Conservation (phyloP, 2,888 invertebrate species). For the Griposia aprilina region DNA sequence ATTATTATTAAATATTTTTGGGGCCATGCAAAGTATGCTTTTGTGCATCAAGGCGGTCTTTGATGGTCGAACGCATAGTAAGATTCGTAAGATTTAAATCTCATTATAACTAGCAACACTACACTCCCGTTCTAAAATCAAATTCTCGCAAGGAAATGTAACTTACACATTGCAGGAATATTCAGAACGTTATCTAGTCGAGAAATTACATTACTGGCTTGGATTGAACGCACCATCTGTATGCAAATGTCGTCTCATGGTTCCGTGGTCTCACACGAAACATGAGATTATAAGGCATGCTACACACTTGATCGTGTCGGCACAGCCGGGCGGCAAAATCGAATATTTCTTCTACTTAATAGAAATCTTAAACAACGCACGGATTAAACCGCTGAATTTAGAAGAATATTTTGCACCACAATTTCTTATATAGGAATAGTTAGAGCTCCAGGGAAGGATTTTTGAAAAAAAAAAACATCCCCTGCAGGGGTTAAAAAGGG, state of each 20-base stretch:
- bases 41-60: too few relatives aligned
- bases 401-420: background rate
- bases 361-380: background rate
- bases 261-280: constrained; percentile 35
- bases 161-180: constrained; percentile 45
- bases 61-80: too few relatives aligned
- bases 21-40: too few relatives aligned
- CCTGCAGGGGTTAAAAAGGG: too few relatives aligned
- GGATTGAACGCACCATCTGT: constrained; percentile 59
- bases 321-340: background rate
- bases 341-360: too few relatives aligned
- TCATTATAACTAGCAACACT: constrained; percentile 8
- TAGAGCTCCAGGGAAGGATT: too few relatives aligned
- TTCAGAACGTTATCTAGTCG: constrained; percentile 42
- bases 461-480: too few relatives aligned
- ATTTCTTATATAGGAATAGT: background rate
- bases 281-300: constrained; percentile 26
- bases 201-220: constrained; percentile 51
- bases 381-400: background rate
- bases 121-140: constrained; percentile 16
- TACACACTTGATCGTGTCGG: background rate
- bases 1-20: too few relatives aligned
- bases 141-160: constrained; percentile 26
- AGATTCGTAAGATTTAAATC: constrained; percentile 4
- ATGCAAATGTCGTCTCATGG: constrained; percentile 60